Conservation (phyloP, 2,888 invertebrate genomes). For the Ptilodon capucinus region DNA sequence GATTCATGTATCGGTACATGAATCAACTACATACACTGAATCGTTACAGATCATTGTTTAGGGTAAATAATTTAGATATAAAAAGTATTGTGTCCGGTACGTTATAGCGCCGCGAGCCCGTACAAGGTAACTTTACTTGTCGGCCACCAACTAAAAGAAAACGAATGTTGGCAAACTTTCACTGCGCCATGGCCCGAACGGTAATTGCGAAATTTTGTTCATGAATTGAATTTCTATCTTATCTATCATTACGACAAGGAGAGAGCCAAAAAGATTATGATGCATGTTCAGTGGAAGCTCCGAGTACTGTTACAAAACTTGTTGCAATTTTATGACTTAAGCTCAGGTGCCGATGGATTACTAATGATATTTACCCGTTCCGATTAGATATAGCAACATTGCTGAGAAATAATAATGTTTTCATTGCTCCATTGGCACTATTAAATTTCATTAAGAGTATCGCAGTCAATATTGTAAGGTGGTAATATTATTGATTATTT, state of each 20-base stretch:
- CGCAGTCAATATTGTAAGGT: no score
- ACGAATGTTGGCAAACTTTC: conserved; percentile 67
- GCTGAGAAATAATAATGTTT: not conserved
- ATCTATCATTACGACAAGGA: conserved; percentile 18
- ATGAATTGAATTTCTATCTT: conserved; percentile 31
- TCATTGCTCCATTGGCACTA: no score
- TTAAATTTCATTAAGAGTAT: no score
- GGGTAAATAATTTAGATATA: not conserved
- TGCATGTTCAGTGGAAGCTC: conserved; percentile 6
- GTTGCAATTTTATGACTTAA: no score
- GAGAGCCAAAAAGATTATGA: conserved; percentile 11
- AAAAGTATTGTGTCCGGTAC: conserved; percentile 7
- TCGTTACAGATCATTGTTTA: conserved; percentile 26
- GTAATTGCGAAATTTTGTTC: conserved; percentile 61
- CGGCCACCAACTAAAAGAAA: conserved; percentile 50
- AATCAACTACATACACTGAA: no score
- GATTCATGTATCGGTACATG: conserved; percentile 51
- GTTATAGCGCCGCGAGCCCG: conserved; percentile 11
- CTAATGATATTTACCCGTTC: conserved; percentile 5
- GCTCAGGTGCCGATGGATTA: no score
- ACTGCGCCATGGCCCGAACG: conserved; percentile 54
- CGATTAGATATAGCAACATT: not conserved
- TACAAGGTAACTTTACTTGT: conserved; percentile 36
- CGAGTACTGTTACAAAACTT: no score
- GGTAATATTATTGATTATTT: no score